A percentile compares a stretch with the other conserved stretches of the same genome.
These are phyloP conservation scores for Archegozetes longisetosus DNA, from an alignment of 1,140 invertebrate genomes.

Conservation along the genomic window DNA sequence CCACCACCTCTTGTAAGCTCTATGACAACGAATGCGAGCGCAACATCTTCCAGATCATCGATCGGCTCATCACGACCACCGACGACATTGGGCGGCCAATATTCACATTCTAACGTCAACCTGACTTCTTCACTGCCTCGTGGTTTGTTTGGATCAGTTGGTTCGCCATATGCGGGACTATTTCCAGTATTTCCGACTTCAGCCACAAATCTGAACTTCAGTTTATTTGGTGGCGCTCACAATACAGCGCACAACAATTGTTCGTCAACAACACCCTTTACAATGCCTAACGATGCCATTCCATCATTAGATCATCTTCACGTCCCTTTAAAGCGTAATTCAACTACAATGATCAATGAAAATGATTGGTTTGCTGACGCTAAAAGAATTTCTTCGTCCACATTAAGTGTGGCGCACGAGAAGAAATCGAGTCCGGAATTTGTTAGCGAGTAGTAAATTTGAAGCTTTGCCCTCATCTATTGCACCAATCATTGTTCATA, in stretches of 20 bases:
- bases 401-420: background rate
- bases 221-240: background rate
- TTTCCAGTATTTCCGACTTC: background rate
- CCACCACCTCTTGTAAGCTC: background rate
- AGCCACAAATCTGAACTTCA: background rate
- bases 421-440: background rate
- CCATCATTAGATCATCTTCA: background rate
- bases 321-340: background rate
- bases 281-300: background rate
- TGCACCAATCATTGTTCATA: too few species aligned
- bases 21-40: background rate
- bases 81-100: background rate
- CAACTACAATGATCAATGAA: background rate
- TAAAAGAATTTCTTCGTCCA: background rate
- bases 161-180: background rate
- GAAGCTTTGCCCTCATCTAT: too few species aligned
- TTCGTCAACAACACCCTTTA: background rate
- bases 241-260: background rate
- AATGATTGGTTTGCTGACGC: background rate
- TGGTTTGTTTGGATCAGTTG: background rate
- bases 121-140: background rate
- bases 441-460: background rate
- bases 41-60: background rate
- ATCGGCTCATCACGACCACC: too few species aligned
- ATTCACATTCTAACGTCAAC: background rate